Conservation (phyloP, 2,888 invertebrate species). For the Parapristionchus giblindavisi region DNA sequence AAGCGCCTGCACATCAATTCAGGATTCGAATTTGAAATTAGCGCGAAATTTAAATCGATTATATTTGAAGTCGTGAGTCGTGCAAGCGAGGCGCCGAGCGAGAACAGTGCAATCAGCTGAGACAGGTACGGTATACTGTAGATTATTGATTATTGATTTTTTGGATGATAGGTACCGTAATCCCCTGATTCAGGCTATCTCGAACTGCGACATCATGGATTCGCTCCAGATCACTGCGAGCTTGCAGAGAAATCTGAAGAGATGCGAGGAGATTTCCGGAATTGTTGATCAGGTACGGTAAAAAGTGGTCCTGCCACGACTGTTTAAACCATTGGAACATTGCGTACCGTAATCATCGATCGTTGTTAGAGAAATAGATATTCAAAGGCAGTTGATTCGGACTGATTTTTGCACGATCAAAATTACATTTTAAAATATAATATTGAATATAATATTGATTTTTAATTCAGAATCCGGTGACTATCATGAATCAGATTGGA, state of each 20-base stretch:
- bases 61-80: slow-evolving; percentile 62
- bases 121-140: no score
- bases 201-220: slow-evolving; percentile 66
- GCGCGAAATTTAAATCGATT: not conserved
- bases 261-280: slow-evolving; percentile 68
- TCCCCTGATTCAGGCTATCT: slow-evolving; percentile 49
- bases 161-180: not conserved
- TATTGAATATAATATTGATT: not conserved
- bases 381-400: not conserved
- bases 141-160: not conserved
- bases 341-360: not conserved
- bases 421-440: not conserved
- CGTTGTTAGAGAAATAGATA: not conserved
- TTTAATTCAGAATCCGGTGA: slow-evolving; percentile 60
- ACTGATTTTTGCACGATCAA: not conserved
- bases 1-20: not conserved
- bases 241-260: slow-evolving; percentile 60
- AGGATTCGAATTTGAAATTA: no score
- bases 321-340: not conserved
- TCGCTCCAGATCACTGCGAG: slow-evolving; percentile 56
- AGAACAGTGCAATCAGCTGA: slow-evolving; percentile 65
- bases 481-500: slow-evolving; percentile 62
- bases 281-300: slow-evolving; percentile 66
- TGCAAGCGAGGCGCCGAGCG: slow-evolving; percentile 67
- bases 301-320: no score